Evolutionary conservation across 1,140 invertebrate species (phyloP), one percentile per base, ranked within the genome.

Genomic region (Brachionus sp.): DNA sequence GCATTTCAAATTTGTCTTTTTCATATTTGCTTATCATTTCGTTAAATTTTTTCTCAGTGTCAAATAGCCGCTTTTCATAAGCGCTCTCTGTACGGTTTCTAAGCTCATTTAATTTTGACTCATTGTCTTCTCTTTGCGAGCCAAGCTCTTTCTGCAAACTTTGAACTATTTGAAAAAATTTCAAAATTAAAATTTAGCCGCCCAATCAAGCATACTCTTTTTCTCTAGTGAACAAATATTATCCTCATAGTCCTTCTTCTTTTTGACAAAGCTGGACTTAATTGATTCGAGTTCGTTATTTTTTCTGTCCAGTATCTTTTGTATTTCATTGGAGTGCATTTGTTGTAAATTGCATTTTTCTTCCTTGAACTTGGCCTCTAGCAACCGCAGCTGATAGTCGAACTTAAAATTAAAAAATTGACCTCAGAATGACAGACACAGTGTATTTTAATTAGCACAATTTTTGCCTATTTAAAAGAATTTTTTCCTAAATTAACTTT

Each of bases 1-100:
- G 88, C 85, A 89, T 86, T 5, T 89, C 87, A 86, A 88, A 87
- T 84, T 89, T 89, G 70, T 89, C 87, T 82, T 88, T 86, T 83
- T 89, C 88, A 86, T 88, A 88, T 29, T 88, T 86, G 16, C 86
- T 77, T 44, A 87, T 83, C 25, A 87, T 77, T 77, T 88, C 87
- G 84, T 88, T 86, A 16, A 89, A 85, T 44, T 80, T 80, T 80
- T 80, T 80, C 33, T 80, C 77, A 6, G 35, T 62, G 53, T 89
- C 88, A 16, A 82, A 42, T 29, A 89, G 86, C 84, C 88, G 87
- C 75, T 86, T 86, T 64, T 89, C 88, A 84, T 80, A 62, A 10
- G 29, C 57, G 33, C 35, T 25, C 29, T 80, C 77, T 2, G 57
- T 80, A 1, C 50, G 46, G 19, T 19, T 19, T 80, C 39, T 83